A percentile compares a stretch with the other conserved stretches of the same genome.
phyloP scores from a whole-genome alignment of 2,888 invertebrate species.

The Herminia tarsipennalis region DNA sequence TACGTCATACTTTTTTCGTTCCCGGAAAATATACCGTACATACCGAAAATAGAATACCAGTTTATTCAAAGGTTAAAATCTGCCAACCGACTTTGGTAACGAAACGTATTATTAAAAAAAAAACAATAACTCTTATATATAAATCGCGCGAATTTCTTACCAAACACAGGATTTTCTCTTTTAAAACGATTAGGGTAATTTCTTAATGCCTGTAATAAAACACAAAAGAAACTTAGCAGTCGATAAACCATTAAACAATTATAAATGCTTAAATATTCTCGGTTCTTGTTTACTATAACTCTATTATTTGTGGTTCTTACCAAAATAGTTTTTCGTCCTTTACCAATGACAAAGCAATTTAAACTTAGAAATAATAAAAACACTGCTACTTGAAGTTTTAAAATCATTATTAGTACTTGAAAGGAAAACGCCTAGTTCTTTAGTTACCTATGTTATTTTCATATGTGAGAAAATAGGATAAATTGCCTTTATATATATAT shows the following conservation, averaged over 20 bases:
- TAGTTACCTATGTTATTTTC: slow-evolving; percentile 4
- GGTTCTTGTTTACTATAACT: too few relatives aligned
- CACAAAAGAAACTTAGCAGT: too few relatives aligned
- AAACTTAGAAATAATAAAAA: neutral
- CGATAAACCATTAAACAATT: too few relatives aligned
- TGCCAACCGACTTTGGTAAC: neutral
- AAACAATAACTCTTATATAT: neutral
- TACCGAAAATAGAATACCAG: too few relatives aligned
- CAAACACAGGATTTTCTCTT: slow-evolving; percentile 17
- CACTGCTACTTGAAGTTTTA: slow-evolving; percentile 1
- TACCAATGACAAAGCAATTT: slow-evolving; percentile 9
- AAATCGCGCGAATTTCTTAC: slow-evolving; percentile 11
- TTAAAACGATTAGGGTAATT: slow-evolving; percentile 14
- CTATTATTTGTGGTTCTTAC: too few relatives aligned
- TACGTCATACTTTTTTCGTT: too few relatives aligned
- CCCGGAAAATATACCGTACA: too few relatives aligned
- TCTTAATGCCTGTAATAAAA: slow-evolving; percentile 2
- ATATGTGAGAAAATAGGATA: neutral
- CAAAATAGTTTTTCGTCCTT: neutral
- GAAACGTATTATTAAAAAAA: neutral
- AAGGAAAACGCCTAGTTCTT: neutral
- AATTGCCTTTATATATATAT: slow-evolving; percentile 19
- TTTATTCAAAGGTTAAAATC: too few relatives aligned
- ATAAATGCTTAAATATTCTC: too few relatives aligned
- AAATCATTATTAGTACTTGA: slow-evolving; percentile 10